Percentiles rank a stretch among this genome's conserved stretches.
Evolutionary conservation across 2,113 vertebrate genomes (phyloP).

Genomic region (Motacilla alba): DNA sequence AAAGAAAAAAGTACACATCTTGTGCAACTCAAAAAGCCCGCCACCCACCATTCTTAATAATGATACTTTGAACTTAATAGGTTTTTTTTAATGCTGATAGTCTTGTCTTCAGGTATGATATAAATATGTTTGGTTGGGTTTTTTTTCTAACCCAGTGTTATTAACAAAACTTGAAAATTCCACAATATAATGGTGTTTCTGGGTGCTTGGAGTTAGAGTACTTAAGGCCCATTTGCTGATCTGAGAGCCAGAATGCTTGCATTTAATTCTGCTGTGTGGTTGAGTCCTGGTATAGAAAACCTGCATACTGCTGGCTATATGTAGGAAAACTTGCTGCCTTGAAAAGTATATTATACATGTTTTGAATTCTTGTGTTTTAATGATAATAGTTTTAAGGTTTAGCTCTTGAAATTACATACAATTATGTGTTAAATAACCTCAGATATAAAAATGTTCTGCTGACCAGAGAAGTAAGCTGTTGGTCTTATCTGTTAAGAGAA

Average conservation of each 20-base stretch:
- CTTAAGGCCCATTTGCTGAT: background rate
- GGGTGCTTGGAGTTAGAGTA: background rate
- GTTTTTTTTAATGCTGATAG: background rate
- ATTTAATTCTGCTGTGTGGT: background rate
- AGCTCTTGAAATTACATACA: background rate
- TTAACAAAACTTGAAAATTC: background rate
- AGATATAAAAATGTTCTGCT: background rate
- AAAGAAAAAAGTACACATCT: background rate
- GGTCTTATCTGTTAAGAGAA: background rate
- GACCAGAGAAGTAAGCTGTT: background rate
- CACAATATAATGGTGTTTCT: background rate
- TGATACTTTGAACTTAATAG: background rate
- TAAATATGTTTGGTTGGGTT: background rate
- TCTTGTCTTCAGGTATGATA: background rate
- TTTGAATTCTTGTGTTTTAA: background rate
- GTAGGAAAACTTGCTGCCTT: background rate
- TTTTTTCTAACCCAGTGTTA: background rate
- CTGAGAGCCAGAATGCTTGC: background rate
- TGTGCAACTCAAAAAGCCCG: background rate
- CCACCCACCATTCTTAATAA: background rate
- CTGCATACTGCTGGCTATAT: fast-evolving
- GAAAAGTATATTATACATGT: background rate
- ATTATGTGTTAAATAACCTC: background rate
- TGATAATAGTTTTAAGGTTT: background rate
- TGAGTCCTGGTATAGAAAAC: background rate